Conservation (phyloP, 2,888 invertebrate species). For the Meganola albula region DNA sequence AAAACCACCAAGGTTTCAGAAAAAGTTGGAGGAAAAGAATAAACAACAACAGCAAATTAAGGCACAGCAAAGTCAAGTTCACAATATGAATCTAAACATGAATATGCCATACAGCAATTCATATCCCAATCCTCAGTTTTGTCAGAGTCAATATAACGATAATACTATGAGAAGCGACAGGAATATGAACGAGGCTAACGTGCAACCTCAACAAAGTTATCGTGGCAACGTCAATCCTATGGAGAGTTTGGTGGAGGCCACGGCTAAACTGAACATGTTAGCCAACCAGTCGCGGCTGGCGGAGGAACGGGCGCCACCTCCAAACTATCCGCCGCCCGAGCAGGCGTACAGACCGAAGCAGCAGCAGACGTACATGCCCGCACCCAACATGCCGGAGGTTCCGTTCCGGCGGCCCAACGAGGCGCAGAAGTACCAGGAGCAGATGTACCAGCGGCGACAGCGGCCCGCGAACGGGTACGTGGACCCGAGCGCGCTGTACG, state of each 20-base stretch:
- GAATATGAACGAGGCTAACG: conserved; percentile 44
- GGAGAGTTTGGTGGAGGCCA: conserved; percentile 56
- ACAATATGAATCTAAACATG: conserved; percentile 31
- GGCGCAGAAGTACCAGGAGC: conserved; percentile 52
- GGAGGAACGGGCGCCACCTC: conserved; percentile 37
- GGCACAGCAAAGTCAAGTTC: conserved; percentile 36
- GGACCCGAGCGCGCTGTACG: conserved; percentile 13
- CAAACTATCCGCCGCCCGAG: conserved; percentile 45
- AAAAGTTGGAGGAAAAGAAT: conserved; percentile 69
- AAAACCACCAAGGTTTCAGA: conserved; percentile 81
- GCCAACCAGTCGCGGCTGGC: conserved; percentile 39
- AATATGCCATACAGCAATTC: conserved; percentile 50
- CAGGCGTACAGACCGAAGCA: conserved; percentile 36
- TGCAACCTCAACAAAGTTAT: conserved; percentile 43
- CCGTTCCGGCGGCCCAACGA: conserved; percentile 46
- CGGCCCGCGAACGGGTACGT: conserved; percentile 46
- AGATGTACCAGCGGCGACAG: conserved; percentile 40
- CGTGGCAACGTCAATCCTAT: conserved; percentile 43
- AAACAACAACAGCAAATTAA: conserved; percentile 60
- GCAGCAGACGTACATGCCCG: conserved; percentile 24
- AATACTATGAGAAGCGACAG: conserved; percentile 48
- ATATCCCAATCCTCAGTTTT: conserved; percentile 40
- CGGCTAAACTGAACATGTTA: conserved; percentile 52
- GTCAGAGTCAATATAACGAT: conserved; percentile 45
- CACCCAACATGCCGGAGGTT: conserved; percentile 44